Percentiles rank a stretch among this genome's conserved stretches.
Evolutionary conservation across 2,888 invertebrate species (phyloP).

Genomic region (Andricus quercusramuli): DNA sequence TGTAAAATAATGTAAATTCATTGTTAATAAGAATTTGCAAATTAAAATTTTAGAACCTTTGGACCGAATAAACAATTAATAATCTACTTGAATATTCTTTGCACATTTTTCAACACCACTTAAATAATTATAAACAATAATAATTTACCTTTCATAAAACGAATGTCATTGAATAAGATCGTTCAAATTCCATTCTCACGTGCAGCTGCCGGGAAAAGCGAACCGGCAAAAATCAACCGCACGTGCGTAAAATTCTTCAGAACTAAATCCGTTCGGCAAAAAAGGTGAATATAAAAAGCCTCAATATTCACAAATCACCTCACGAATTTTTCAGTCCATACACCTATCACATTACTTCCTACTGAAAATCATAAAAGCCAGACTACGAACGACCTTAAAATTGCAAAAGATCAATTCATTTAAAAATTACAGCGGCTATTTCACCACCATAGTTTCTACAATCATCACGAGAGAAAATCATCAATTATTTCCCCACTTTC

Average conservation of each 20-base stretch:
- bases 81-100: no score
- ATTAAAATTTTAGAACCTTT: no score
- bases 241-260: constrained; percentile 33
- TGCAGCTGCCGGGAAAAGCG: constrained; percentile 4
- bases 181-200: constrained; percentile 17
- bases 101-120: no score
- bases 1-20: no score
- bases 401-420: background rate
- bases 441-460: background rate
- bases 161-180: background rate
- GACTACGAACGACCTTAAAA: background rate
- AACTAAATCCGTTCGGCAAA: background rate
- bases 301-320: constrained; percentile 17
- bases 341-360: background rate
- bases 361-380: background rate
- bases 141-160: background rate
- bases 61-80: no score
- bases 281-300: background rate
- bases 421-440: no score
- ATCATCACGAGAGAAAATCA: background rate
- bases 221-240: constrained; percentile 20
- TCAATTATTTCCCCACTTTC: background rate
- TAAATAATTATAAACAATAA: background rate
- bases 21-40: no score
- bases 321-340: background rate